Conservation (phyloP, 2,888 invertebrate genomes). For the Onchidella celtica region DNA sequence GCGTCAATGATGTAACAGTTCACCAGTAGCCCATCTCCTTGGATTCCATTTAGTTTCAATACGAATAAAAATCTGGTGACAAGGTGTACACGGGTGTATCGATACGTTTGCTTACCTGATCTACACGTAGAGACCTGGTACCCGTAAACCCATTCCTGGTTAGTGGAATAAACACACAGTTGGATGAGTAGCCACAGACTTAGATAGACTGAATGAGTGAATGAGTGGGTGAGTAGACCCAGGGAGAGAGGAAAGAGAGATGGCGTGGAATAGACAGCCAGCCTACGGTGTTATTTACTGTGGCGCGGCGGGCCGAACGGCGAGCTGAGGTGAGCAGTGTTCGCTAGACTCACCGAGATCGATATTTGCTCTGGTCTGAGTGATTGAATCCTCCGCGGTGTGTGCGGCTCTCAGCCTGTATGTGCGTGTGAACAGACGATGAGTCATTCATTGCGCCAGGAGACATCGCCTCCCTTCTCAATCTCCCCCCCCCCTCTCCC, state of each 20-base stretch:
- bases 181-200: too few species aligned
- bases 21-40: too few species aligned
- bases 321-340: not conserved
- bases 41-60: too few species aligned
- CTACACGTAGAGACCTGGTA: too few species aligned
- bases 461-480: not conserved
- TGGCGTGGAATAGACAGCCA: not conserved
- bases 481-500: not conserved
- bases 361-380: conserved; percentile 20
- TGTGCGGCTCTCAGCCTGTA: conserved; percentile 39
- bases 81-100: too few species aligned
- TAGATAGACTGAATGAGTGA: too few species aligned
- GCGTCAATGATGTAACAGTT: too few species aligned
- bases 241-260: conserved; percentile 28
- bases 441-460: conserved; percentile 37
- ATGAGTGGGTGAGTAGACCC: not conserved
- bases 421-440: conserved; percentile 39
- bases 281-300: conserved; percentile 24
- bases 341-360: conserved; percentile 15
- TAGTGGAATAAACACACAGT: too few species aligned
- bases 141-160: too few species aligned
- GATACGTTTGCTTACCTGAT: too few species aligned
- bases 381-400: conserved; percentile 16
- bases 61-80: too few species aligned
- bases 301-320: not conserved